These are phyloP conservation scores for Coranthus polyacanthus DNA, from an alignment of 2,797 vertebrate genomes.

Conservation along the genomic window DNA sequence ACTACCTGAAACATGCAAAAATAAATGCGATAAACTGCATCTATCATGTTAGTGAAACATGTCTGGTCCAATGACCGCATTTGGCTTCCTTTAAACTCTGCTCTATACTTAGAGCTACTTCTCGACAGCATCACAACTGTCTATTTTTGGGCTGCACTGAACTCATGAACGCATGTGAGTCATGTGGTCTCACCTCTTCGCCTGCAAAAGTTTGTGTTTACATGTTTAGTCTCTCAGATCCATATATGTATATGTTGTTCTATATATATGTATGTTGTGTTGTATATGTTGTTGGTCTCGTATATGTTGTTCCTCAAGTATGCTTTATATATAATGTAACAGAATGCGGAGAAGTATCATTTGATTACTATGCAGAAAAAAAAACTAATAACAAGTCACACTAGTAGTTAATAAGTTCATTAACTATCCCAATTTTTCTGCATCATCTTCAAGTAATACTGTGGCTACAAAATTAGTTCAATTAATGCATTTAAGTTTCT, in stretches of 20 bases:
- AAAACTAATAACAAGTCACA: neutral
- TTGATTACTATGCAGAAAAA: neutral
- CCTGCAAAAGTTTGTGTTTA: conserved; percentile 51
- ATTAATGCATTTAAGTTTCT: neutral
- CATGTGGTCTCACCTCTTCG: conserved; percentile 53
- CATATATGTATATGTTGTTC: neutral
- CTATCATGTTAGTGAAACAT: neutral
- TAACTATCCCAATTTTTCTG: neutral
- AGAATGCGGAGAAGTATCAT: neutral
- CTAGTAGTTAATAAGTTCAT: neutral
- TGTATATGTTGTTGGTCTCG: neutral
- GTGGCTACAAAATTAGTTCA: neutral
- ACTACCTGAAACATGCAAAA: neutral
- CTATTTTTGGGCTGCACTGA: conserved; percentile 61
- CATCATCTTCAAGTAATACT: neutral
- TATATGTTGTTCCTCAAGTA: neutral
- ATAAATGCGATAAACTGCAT: neutral
- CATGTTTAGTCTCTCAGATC: conserved; percentile 5
- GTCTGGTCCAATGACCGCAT: neutral
- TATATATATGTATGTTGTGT: neutral
- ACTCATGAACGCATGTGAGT: conserved; percentile 57
- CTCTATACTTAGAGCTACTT: conserved; percentile 54
- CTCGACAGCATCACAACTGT: conserved; percentile 42
- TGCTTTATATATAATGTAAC: too few species aligned
- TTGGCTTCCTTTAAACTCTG: conserved; percentile 25